Evolutionary conservation across 1,140 invertebrate species (phyloP), one percentile per base, ranked within the genome.

Genomic region (Cherax quadricarinatus): DNA sequence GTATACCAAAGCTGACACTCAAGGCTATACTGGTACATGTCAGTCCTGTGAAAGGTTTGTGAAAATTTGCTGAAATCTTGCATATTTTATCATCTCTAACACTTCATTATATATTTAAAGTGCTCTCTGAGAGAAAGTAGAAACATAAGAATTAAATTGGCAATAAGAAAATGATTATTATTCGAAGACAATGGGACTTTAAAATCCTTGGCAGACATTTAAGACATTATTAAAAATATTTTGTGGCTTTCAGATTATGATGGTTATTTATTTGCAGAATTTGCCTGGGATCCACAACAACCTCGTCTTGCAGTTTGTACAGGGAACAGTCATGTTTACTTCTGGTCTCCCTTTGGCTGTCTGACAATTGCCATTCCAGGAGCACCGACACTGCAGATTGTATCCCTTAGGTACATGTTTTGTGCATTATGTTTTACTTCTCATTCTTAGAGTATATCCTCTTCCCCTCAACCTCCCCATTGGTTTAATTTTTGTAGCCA

Each of bases 1-100:
- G 51, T 24, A 73, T 88, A 83, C 75, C 82, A 30, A 81, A 62
- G 9, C 24, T 93, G 60, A 30, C 81, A 4, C 66, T 93, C 18
- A 86, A 89, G 66, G 89, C 92, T 73, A 78, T 93, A 12, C 86
- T 93, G 53, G 87, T 93, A 16, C 92, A 93, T 57, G 90, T 66
- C 21, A 86, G 86, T 80, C 75, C 90, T 24, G 73, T 91, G 0
- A 91, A 87, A 86, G 90, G 90, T 91, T 14, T 82, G 80, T 51
- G 48, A 16, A 57, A 53, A 60, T 62, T 81, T 80, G 21, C 24
- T 10, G 12, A n/a, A 9, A 21, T 82, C 24, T 57, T 57, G 53
- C 53, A 10, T 57, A 57, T 57, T 14, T 57, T 14, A 57, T 57
- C 14, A 57, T 57, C 53, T 57, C 9, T 57, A 57, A 41, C 30